Percentiles rank a stretch among this genome's conserved stretches.
phyloP scores from a whole-genome alignment of 2,797 vertebrate species.

The Paramormyrops hopkinsi region DNA sequence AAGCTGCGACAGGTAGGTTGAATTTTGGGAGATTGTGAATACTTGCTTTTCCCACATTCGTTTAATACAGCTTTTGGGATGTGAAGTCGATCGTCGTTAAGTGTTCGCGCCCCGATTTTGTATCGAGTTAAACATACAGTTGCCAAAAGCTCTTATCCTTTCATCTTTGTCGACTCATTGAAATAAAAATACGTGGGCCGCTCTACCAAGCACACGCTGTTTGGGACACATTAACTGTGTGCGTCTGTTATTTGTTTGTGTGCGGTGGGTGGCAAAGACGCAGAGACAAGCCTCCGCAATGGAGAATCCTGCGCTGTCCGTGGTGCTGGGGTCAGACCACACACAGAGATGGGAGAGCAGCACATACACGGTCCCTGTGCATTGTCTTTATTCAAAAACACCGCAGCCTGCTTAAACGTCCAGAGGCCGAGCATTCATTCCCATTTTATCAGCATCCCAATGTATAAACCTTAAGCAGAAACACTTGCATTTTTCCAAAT shows the following conservation, averaged over 20 bases:
- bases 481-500: not conserved
- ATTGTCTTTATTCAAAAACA: not conserved
- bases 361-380: not conserved
- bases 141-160: not conserved
- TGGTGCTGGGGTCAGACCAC: conserved; percentile 45
- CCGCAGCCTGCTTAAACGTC: not conserved
- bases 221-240: not conserved
- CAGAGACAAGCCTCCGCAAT: not conserved
- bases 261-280: not conserved
- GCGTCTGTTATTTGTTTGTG: not conserved
- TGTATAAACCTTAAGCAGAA: not conserved
- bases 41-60: conserved; percentile 3
- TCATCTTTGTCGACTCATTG: not conserved
- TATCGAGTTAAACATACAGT: not conserved
- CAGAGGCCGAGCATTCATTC: not conserved
- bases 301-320: conserved; percentile 37
- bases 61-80: not conserved
- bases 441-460: not conserved
- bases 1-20: not conserved
- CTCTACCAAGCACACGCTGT: not conserved
- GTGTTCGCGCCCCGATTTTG: not conserved
- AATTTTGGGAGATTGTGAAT: not conserved
- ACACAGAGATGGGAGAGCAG: conserved; percentile 24
- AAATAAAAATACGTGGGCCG: not conserved
- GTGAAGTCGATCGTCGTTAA: not conserved